Evolutionary conservation across 2,797 vertebrate species (phyloP).

Genomic region (Gouania willdenowi): DNA sequence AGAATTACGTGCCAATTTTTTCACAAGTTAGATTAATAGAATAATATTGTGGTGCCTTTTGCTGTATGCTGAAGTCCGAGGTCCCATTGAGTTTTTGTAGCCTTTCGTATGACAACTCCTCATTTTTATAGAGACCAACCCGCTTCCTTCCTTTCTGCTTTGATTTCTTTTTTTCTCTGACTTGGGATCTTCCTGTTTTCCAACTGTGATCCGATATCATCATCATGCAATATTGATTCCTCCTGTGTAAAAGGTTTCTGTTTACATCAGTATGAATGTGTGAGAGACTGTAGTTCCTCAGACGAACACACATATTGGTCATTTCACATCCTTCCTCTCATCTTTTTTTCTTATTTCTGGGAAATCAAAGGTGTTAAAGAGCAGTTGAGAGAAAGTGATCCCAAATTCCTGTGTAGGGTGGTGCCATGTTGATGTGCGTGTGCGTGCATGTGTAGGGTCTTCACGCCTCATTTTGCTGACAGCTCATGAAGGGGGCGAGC

Average conservation of each 20-base stretch:
- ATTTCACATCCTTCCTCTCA: slow-evolving; percentile 39
- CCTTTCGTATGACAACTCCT: slow-evolving; percentile 88
- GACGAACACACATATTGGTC: slow-evolving; percentile 41
- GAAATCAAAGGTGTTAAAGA: slow-evolving; percentile 36
- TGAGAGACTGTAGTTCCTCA: slow-evolving; percentile 51
- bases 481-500: slow-evolving; percentile 30
- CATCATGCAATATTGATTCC: slow-evolving; percentile 84
- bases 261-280: slow-evolving; percentile 78
- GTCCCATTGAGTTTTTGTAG: slow-evolving; percentile 93
- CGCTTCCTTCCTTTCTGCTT: slow-evolving; percentile 71
- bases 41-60: slow-evolving; percentile 99
- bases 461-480: no score
- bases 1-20: slow-evolving; percentile 96
- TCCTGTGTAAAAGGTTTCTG: slow-evolving; percentile 81
- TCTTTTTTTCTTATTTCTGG: slow-evolving; percentile 43
- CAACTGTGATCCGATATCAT: slow-evolving; percentile 84
- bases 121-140: slow-evolving; percentile 80
- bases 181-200: slow-evolving; percentile 82
- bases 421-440: slow-evolving; percentile 45
- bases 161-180: slow-evolving; percentile 60
- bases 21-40: slow-evolving; percentile 97
- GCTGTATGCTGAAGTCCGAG: slow-evolving; percentile 95
- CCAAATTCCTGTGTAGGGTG: slow-evolving; percentile 62
- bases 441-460: background rate
- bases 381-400: slow-evolving; percentile 47